These are phyloP conservation scores for Crossoptilon crossoptilon DNA, from an alignment of 2,797 vertebrate genomes.

Conservation along the genomic window DNA sequence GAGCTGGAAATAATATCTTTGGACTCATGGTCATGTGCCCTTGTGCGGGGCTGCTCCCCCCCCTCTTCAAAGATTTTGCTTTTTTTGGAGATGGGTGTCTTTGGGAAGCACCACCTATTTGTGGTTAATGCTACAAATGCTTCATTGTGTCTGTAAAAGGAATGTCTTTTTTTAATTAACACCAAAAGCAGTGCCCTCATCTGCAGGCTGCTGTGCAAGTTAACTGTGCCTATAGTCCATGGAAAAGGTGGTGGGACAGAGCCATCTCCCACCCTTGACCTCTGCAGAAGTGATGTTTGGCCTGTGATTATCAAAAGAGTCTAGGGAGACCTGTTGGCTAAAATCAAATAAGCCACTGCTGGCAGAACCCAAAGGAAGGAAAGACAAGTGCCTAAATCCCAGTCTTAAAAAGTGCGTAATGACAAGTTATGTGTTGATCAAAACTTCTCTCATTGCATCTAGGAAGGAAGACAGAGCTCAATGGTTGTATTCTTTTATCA, in stretches of 20 bases:
- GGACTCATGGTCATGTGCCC: background rate
- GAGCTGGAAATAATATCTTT: background rate
- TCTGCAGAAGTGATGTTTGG: background rate
- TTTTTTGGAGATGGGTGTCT: background rate
- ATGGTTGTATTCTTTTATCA: background rate
- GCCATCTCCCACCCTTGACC: background rate
- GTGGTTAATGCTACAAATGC: background rate
- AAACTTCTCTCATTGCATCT: background rate
- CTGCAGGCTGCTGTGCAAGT: background rate
- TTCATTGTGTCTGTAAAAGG: background rate
- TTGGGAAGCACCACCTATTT: background rate
- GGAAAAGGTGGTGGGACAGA: background rate
- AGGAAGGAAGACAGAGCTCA: background rate
- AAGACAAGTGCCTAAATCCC: background rate
- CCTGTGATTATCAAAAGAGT: background rate
- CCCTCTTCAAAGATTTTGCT: background rate
- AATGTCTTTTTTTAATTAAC: background rate
- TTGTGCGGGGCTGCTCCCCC: background rate
- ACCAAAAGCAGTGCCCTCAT: background rate
- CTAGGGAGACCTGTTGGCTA: background rate
- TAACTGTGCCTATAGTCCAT: no score
- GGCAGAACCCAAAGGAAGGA: background rate
- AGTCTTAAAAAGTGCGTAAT: background rate
- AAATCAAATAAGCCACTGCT: background rate
- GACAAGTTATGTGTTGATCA: background rate